Conservation (phyloP, 2,888 invertebrate genomes). For the Drosophila falleni region DNA sequence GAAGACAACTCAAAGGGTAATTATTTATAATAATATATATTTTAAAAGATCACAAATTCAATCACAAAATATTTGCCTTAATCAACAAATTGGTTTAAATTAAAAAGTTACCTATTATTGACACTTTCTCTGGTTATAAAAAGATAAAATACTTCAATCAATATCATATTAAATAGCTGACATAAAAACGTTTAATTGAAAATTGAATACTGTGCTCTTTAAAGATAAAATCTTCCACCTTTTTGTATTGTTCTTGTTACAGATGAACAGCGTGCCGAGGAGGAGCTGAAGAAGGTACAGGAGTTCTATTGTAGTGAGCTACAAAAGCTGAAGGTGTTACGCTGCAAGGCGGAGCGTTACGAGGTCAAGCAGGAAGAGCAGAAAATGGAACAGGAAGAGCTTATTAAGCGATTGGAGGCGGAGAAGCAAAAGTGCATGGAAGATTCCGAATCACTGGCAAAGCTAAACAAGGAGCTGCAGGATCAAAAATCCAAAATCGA, state of each 20-base stretch:
- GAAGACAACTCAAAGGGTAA: no score
- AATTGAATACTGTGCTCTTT: no score
- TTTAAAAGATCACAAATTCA: no score
- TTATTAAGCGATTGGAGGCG: slow-evolving; percentile 68
- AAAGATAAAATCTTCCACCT: no score
- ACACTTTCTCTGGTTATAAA: no score
- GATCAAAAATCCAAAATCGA: slow-evolving; percentile 83
- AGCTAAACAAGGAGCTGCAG: slow-evolving; percentile 82
- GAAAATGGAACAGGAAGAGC: slow-evolving; percentile 62
- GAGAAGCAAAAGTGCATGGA: slow-evolving; percentile 71
- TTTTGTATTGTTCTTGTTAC: background rate
- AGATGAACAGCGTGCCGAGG: slow-evolving; percentile 60
- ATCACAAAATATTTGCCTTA: no score
- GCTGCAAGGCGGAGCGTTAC: slow-evolving; percentile 67
- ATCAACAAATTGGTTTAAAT: no score
- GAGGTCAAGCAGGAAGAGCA: slow-evolving; percentile 70
- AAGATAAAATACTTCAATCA: no score
- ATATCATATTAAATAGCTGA: no score
- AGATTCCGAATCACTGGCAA: slow-evolving; percentile 75
- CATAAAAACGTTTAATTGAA: no score
- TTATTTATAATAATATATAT: no score
- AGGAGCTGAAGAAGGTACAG: slow-evolving; percentile 68
- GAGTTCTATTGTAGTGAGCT: slow-evolving; percentile 72
- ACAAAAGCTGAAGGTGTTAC: slow-evolving; percentile 69
- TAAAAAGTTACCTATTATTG: no score